A percentile compares a stretch with the other conserved stretches of the same genome.
Evolutionary conservation across 2,888 invertebrate species (phyloP).

Genomic region (Acanthoscelides obtectus): DNA sequence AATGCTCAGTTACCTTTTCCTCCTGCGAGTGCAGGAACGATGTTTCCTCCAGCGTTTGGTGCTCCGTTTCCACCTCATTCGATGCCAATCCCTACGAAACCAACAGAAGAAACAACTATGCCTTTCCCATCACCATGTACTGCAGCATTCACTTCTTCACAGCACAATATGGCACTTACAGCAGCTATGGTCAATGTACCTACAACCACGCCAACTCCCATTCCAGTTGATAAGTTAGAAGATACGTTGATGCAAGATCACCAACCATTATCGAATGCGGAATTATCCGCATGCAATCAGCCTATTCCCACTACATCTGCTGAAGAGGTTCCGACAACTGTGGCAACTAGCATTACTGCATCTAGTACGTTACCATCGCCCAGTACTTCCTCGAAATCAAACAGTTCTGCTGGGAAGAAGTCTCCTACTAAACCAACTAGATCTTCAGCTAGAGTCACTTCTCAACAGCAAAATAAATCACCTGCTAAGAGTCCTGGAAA

Average conservation of each 20-base stretch:
- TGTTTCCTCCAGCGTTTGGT: conserved; percentile 59
- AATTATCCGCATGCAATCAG: conserved; percentile 6
- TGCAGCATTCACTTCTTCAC: conserved; percentile 77
- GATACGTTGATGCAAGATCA: conserved; percentile 14
- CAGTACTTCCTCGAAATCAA: conserved; percentile 42
- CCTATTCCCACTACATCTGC: conserved; percentile 17
- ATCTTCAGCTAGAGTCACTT: conserved; percentile 59
- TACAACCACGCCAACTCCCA: conserved; percentile 16
- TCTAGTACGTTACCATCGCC: conserved; percentile 43
- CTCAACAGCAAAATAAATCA: conserved; percentile 60
- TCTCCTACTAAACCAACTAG: conserved; percentile 57
- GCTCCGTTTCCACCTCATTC: conserved; percentile 54
- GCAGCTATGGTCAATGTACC: conserved; percentile 72
- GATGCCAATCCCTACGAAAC: conserved; percentile 52
- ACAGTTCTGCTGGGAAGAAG: conserved; percentile 49
- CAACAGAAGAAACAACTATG: conserved; percentile 50
- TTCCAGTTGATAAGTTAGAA: conserved; percentile 18
- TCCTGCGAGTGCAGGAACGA: conserved; percentile 60
- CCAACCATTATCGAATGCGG: not conserved
- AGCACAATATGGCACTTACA: conserved; percentile 76
- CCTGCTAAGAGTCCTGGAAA: conserved; percentile 51
- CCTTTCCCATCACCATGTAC: conserved; percentile 57
- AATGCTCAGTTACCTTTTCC: conserved; percentile 62
- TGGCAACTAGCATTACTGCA: conserved; percentile 32
- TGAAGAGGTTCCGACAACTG: conserved; percentile 30